These are phyloP conservation scores for Eptesicus fuscus DNA, from an alignment of 2,113 vertebrate genomes.

Conservation along the genomic window DNA sequence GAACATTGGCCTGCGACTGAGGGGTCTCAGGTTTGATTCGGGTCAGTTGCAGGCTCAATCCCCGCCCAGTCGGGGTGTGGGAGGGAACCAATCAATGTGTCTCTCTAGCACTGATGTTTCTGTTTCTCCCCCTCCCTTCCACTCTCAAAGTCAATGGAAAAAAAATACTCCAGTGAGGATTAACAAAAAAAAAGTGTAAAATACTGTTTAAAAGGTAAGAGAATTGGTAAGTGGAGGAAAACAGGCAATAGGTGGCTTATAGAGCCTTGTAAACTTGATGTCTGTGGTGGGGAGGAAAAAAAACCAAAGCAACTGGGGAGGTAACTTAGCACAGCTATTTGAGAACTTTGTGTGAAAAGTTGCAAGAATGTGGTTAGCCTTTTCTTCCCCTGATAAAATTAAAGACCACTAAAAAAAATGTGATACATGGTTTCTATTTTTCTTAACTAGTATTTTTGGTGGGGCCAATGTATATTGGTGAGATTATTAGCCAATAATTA, in stretches of 20 bases:
- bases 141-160: too few relatives aligned
- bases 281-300: background rate
- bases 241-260: background rate
- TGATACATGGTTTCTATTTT: background rate
- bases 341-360: background rate
- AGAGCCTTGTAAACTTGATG: background rate
- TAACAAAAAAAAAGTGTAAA: background rate
- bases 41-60: too few relatives aligned
- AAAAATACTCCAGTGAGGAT: too few relatives aligned
- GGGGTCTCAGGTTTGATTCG: too few relatives aligned
- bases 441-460: background rate
- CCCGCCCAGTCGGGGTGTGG: too few relatives aligned
- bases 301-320: background rate
- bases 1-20: too few relatives aligned
- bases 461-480: background rate
- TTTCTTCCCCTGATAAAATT: background rate
- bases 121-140: too few relatives aligned
- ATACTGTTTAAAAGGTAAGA: background rate
- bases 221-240: background rate
- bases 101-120: too few relatives aligned
- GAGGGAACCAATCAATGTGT: too few relatives aligned
- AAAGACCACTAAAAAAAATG: background rate
- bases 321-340: background rate
- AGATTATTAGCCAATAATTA: constrained; percentile 1
- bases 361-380: background rate